Conservation (phyloP, 2,113 vertebrate genomes). For the Psilopogon haemacephalus region DNA sequence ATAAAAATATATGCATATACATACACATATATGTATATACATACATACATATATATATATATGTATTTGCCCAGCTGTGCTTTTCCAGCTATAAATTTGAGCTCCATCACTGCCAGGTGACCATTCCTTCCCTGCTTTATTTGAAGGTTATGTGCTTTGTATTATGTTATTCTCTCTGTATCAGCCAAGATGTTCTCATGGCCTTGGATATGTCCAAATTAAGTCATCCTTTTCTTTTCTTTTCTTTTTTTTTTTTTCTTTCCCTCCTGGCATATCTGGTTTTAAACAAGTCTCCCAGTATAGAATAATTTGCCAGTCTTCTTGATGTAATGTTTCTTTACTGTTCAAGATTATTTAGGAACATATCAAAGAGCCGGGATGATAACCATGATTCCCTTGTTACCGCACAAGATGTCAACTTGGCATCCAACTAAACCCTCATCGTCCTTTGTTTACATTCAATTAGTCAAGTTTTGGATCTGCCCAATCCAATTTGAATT, state of each 20-base stretch:
- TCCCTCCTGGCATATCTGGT: background rate
- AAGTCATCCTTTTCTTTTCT: too few relatives aligned
- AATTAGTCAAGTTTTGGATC: conserved; percentile 1
- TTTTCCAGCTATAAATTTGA: background rate
- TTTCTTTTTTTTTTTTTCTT: too few relatives aligned
- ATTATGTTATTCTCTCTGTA: background rate
- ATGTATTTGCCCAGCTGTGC: rapidly evolving
- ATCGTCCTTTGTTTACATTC: background rate
- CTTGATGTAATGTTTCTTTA: background rate
- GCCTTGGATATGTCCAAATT: background rate
- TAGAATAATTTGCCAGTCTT: background rate
- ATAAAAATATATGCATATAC: too few relatives aligned
- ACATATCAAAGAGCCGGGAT: background rate
- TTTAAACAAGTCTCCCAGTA: background rate
- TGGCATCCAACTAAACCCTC: background rate
- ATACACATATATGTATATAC: too few relatives aligned
- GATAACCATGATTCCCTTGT: background rate
- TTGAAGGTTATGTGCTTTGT: background rate
- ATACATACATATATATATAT: too few relatives aligned
- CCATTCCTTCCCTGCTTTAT: background rate
- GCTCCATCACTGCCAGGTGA: background rate
- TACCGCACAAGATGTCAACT: background rate
- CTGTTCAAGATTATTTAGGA: background rate
- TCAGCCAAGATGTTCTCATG: background rate
- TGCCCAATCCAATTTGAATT: conserved; percentile 12